Evolutionary conservation across 2,888 invertebrate genomes (phyloP).

Genomic region (Candidula unifasciata): DNA sequence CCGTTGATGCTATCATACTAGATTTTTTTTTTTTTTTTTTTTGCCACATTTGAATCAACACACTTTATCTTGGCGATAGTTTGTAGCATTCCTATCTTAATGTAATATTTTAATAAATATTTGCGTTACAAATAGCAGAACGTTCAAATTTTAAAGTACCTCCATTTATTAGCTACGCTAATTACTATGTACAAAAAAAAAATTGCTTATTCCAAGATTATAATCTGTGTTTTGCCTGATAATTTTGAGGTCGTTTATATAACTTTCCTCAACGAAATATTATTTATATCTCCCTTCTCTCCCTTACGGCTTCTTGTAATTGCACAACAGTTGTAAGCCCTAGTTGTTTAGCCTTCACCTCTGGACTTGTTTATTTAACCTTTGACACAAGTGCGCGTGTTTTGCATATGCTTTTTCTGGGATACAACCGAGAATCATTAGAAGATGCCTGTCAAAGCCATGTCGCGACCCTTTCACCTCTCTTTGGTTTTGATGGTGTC

Average conservation of each 20-base stretch:
- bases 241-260: constrained; percentile 29
- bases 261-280: neutral
- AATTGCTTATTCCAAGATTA: too few relatives aligned
- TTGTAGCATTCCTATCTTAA: neutral
- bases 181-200: too few relatives aligned
- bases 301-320: neutral
- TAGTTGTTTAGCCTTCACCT: constrained; percentile 18
- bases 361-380: constrained; percentile 21
- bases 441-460: constrained; percentile 22
- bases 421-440: constrained; percentile 26
- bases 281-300: neutral
- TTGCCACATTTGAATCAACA: too few relatives aligned
- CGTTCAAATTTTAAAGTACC: neutral
- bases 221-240: neutral
- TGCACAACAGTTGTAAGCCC: neutral
- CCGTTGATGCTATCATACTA: too few relatives aligned
- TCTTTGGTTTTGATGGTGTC: constrained; percentile 44
- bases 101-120: neutral
- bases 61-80: neutral
- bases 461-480: constrained; percentile 36
- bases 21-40: too few relatives aligned
- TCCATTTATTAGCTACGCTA: neutral
- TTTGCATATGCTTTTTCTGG: neutral
- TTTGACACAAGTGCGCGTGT: constrained; percentile 18
- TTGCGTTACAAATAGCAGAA: neutral